phyloP scores from a whole-genome alignment of 2,113 vertebrate genomes.

The Aphelocoma coerulescens region DNA sequence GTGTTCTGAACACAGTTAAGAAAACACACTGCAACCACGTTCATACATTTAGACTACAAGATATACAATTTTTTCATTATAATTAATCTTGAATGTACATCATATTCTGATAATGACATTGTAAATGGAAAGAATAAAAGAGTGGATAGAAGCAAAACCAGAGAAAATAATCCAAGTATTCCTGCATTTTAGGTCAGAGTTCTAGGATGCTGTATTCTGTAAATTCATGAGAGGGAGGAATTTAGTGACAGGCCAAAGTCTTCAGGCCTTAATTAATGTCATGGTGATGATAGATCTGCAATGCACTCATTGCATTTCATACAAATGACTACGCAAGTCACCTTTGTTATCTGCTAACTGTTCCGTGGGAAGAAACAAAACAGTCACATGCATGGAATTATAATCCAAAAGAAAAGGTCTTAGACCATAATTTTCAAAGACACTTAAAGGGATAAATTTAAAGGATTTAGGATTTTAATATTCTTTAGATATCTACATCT shows the following conservation, averaged over 20 bases:
- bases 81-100: neutral
- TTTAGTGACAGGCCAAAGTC: slow-evolving; percentile 42
- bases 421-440: neutral
- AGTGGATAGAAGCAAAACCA: neutral
- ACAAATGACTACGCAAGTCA: neutral
- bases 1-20: neutral
- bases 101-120: neutral
- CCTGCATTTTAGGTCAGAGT: slow-evolving; percentile 17
- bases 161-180: neutral
- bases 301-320: neutral
- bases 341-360: slow-evolving; percentile 15
- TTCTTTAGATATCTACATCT: neutral
- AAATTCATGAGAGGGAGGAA: slow-evolving; percentile 54
- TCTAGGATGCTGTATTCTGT: neutral
- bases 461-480: neutral
- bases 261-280: slow-evolving; percentile 57
- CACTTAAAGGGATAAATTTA: neutral
- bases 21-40: neutral
- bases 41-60: neutral
- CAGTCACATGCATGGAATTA: neutral
- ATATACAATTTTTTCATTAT: neutral
- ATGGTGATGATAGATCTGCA: slow-evolving; percentile 37
- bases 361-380: neutral
- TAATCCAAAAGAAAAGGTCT: neutral
- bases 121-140: neutral